Base-by-base conservation (phyloP, 2,888 invertebrate species). In the Leucophenga montana region DNA sequence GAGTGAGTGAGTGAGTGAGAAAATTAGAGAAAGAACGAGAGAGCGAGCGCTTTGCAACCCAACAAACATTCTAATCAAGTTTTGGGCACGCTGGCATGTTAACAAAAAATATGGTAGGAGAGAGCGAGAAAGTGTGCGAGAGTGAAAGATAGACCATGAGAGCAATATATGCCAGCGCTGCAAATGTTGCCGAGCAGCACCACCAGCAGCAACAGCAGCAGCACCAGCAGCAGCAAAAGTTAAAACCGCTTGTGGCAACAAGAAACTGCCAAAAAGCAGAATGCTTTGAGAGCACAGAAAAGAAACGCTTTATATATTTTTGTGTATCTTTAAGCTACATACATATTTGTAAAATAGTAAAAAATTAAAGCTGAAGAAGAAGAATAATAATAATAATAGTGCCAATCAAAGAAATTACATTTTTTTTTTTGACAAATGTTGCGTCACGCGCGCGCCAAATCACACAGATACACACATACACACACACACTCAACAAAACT, bases 381-480 rank as follows among this genome's bases (percentile, higher is more conserved):
- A 11, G 8, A 39, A n/a, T n/a, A n/a, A n/a, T n/a, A n/a, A n/a
- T n/a, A n/a, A n/a, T n/a, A 11, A 72, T 81, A 72, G 62, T 61
- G 71, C 69, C 70, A 81, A 8, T 39, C 39, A 39, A 39, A 39
- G 39, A 39, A 39, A 39, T 39, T 39, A n/a, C 8, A 39, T 5
- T 11, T 39, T 68, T 75, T 73, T 77, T 73, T 75, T 76, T 76
- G 71, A 77, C 54, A 48, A 70, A 64, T 65, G 71, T 75, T 82
- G 81, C 81, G 81, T 81, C 81, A 81, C 82, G 78, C 78, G 76
- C 71, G 50, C 68, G 53, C 33, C 50, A 72, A 73, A 72, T 67
- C 62, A 64, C 18, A 66, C 66, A 54, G 68, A 61, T 18, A 13
- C 33, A 62, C 73, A 48, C 65, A 57, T 67, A n/a, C 56, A 62